Evolutionary conservation across 2,888 invertebrate genomes (phyloP).

Genomic region (Andrena dorsata): DNA sequence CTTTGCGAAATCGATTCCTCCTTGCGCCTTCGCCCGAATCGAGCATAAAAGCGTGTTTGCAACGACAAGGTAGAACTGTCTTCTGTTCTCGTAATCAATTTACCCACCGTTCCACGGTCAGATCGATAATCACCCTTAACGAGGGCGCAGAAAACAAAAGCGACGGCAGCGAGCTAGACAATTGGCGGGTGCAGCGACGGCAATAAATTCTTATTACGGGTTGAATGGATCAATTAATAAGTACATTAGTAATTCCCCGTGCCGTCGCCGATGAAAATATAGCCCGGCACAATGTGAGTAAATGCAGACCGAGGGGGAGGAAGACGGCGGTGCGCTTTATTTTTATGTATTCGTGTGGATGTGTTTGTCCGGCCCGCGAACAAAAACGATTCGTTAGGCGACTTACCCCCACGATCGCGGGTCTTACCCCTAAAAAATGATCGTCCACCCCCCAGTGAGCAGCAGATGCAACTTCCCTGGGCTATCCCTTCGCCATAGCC

Average conservation of each 20-base stretch:
- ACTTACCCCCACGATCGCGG: conserved; percentile 69
- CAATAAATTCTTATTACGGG: conserved; percentile 45
- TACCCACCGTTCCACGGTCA: neutral
- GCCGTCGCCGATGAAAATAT: conserved; percentile 25
- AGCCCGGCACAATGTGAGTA: conserved; percentile 30
- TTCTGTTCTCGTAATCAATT: too few species aligned
- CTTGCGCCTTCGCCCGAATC: neutral
- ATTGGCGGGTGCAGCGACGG: conserved; percentile 25
- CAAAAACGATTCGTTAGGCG: conserved; percentile 74
- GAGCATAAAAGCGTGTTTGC: too few species aligned
- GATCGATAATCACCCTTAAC: neutral
- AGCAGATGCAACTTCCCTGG: conserved; percentile 82
- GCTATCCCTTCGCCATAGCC: conserved; percentile 42
- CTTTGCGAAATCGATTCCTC: neutral
- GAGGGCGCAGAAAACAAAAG: neutral
- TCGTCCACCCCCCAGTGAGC: conserved; percentile 80
- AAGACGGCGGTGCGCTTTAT: conserved; percentile 42
- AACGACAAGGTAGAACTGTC: too few species aligned
- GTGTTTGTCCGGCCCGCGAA: conserved; percentile 64
- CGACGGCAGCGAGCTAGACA: neutral
- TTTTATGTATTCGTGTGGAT: conserved; percentile 58
- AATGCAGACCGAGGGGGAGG: conserved; percentile 27
- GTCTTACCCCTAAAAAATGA: conserved; percentile 83
- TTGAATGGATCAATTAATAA: conserved; percentile 44
- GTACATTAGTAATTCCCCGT: conserved; percentile 27